Conservation (phyloP, 2,888 invertebrate genomes). For the Eupithecia subumbrata region DNA sequence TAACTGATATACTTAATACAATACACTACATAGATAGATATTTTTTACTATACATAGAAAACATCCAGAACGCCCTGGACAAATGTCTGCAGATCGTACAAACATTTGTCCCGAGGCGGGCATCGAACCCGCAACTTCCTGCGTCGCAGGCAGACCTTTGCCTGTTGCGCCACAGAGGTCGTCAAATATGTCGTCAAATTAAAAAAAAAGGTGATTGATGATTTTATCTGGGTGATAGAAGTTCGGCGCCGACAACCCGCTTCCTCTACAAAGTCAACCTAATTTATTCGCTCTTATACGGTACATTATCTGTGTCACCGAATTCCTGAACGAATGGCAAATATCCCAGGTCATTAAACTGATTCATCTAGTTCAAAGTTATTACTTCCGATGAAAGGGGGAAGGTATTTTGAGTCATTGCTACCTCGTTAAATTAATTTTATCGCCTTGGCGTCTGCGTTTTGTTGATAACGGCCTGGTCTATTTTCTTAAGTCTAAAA, state of each 20-base stretch:
- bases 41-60: too few species aligned
- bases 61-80: too few species aligned
- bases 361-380: slow-evolving; percentile 26
- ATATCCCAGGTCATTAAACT: slow-evolving; percentile 30
- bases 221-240: background rate
- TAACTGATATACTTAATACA: too few species aligned
- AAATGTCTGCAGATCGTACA: too few species aligned
- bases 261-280: slow-evolving; percentile 16
- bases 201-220: too few species aligned
- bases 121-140: too few species aligned
- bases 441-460: background rate
- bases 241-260: background rate
- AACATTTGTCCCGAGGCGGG: too few species aligned
- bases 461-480: background rate
- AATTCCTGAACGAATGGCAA: slow-evolving; percentile 36
- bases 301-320: slow-evolving; percentile 41
- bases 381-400: slow-evolving; percentile 6
- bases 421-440: background rate
- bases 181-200: too few species aligned
- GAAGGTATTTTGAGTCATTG: background rate
- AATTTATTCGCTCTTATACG: slow-evolving; percentile 41
- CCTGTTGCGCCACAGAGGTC: too few species aligned
- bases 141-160: too few species aligned
- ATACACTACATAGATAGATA: too few species aligned
- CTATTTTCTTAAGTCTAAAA: background rate